Base-by-base conservation (phyloP, 1,140 invertebrate genomes). In the Lutraria rhynchaena region DNA sequence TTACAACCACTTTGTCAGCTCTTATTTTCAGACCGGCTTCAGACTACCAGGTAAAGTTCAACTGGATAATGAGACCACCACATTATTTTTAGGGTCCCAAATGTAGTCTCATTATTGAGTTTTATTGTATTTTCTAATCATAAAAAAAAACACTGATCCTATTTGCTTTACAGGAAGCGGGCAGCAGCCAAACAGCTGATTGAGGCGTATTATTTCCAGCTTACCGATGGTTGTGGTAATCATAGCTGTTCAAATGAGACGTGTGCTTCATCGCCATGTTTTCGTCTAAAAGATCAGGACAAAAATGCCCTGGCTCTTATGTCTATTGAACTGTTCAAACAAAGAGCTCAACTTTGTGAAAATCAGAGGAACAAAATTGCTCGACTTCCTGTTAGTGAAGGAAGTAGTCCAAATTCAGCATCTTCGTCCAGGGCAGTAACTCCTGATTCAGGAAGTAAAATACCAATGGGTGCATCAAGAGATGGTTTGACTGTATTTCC, bases 181-280 rank as follows among this genome's bases (percentile, higher is more conserved):
- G 95, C 96, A 83, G 96, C 96, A 83, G 96, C 96, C 29, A 96
- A 95, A 91, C 96, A 96, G 92, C 93, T 97, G 55, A 98, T 98
- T 82, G 96, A 98, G 92, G 95, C 96, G 85, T 98, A 98, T 92
- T 98, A 98, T 92, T 97, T 97, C 93, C 96, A 98, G 93, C 93
- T 98, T 73, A 95, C 95, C 17, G 95, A 97, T 92, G 97, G 97
- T 78, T 98, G 97, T 93, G 97, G 97, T 9, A 96, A 97, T 91
- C 93, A 94, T 11, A 93, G 95, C 71, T 98, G 97, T 93, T 94
- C 95, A 83, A 98, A 98, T 93, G 94, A 95, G 87, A 94, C 96
- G 90, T 98, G 97, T 94, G 96, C 96, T 81, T 98, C 97, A 29
- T 97, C 96, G 93, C 46, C 76, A 2, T 33, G 58, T 7, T 93